These are phyloP conservation scores for Drosophila ustulata DNA, from an alignment of 2,888 invertebrate genomes.

Conservation along the genomic window DNA sequence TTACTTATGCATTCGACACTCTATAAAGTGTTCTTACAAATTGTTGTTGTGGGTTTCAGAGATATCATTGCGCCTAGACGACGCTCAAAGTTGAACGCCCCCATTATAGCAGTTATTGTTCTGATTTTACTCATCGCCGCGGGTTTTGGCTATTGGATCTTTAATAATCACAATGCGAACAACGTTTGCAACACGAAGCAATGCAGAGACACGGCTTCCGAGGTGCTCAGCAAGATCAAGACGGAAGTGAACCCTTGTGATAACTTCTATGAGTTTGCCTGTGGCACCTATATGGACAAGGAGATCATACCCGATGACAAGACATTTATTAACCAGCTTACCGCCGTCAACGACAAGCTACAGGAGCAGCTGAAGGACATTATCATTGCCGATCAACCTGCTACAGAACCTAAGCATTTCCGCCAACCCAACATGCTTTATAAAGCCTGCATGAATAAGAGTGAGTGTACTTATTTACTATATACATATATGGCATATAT, in stretches of 20 bases:
- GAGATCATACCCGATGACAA: conserved; percentile 90
- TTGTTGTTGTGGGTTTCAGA: not conserved
- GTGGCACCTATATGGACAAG: conserved; percentile 89
- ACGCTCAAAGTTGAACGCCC: not conserved
- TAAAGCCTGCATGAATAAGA: conserved; percentile 85
- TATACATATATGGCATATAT: not conserved
- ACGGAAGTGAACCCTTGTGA: conserved; percentile 89
- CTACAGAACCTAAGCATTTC: conserved; percentile 84
- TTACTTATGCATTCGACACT: too few relatives aligned
- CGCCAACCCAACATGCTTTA: conserved; percentile 85
- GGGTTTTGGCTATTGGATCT: not conserved
- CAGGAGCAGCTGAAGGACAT: conserved; percentile 85
- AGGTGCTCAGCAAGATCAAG: conserved; percentile 89
- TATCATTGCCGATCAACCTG: conserved; percentile 82
- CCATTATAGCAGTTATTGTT: not conserved
- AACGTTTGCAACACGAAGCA: conserved; percentile 90
- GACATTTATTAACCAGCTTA: conserved; percentile 84
- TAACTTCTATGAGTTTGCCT: conserved; percentile 91
- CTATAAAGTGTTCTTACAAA: not conserved
- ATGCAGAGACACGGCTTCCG: conserved; percentile 91
- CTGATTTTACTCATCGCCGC: not conserved
- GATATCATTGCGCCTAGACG: not conserved
- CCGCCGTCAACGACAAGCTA: conserved; percentile 84
- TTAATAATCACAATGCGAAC: not conserved
- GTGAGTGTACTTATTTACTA: conserved; percentile 63